phyloP scores from a whole-genome alignment of 2,797 vertebrate genomes.

The Sebastes steindachneri region DNA sequence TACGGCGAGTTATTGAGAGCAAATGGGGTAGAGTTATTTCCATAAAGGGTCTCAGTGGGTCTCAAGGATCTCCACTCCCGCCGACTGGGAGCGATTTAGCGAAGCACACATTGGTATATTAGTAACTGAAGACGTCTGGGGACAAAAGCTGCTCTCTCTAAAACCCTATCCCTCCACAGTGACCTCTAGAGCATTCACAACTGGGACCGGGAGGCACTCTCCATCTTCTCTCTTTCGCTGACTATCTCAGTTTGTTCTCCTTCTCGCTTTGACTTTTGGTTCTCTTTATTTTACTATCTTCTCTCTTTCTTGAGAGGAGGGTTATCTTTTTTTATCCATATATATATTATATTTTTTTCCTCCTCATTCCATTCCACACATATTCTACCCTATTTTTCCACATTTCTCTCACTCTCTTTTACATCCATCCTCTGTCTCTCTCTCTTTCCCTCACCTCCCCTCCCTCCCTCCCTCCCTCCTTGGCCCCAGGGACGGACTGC shows the following conservation, averaged over 20 bases:
- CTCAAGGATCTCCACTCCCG: slow-evolving; percentile 74
- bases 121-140: slow-evolving; percentile 83
- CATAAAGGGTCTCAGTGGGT: slow-evolving; percentile 84
- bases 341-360: slow-evolving; percentile 3
- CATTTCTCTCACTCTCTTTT: slow-evolving; percentile 66
- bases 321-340: slow-evolving; percentile 44
- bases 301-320: slow-evolving; percentile 20
- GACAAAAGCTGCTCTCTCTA: slow-evolving; percentile 70
- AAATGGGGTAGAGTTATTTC: slow-evolving; percentile 87
- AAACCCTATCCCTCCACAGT: slow-evolving; percentile 71
- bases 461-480: slow-evolving; percentile 56
- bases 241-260: slow-evolving; percentile 58
- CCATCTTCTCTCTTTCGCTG: slow-evolving; percentile 65
- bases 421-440: slow-evolving; percentile 56
- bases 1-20: slow-evolving; percentile 73
- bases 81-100: slow-evolving; percentile 83
- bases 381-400: slow-evolving; percentile 65
- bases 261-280: slow-evolving; percentile 54
- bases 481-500: slow-evolving; percentile 81
- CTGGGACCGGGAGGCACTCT: slow-evolving; percentile 62
- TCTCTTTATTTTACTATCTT: slow-evolving; percentile 15
- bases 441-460: slow-evolving; percentile 22
- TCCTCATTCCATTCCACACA: slow-evolving; percentile 52
- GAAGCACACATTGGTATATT: slow-evolving; percentile 78
- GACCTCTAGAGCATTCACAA: slow-evolving; percentile 79